Evolutionary conservation across 1,140 invertebrate genomes (phyloP).

Genomic region (Diprion similis): DNA sequence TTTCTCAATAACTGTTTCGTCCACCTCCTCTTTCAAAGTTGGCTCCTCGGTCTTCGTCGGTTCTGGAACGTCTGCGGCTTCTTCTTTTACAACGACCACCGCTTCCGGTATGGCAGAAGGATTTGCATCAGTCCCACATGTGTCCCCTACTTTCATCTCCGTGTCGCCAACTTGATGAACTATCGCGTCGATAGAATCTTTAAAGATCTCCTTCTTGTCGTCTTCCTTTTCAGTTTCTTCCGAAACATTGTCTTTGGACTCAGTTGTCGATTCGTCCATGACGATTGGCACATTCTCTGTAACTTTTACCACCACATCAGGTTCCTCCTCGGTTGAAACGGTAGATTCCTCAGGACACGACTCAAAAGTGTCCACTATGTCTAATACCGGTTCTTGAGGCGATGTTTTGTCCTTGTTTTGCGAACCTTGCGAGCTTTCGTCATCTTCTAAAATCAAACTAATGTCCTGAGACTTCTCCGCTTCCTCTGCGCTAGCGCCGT

Average conservation of each 20-base stretch:
- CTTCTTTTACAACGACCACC: conserved; percentile 21
- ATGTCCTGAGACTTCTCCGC: conserved; percentile 47
- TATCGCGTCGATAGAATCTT: neutral
- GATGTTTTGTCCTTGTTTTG: conserved; percentile 21
- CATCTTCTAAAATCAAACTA: conserved; percentile 44
- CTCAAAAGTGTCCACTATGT: conserved; percentile 16
- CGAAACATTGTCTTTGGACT: neutral
- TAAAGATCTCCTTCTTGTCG: neutral
- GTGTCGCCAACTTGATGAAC: neutral
- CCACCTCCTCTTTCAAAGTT: conserved; percentile 31
- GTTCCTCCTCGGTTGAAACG: conserved; percentile 11
- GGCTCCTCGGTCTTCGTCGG: conserved; percentile 10
- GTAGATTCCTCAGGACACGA: conserved; percentile 4
- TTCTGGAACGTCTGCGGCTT: conserved; percentile 22
- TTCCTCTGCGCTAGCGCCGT: conserved; percentile 38
- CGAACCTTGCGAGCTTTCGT: conserved; percentile 34
- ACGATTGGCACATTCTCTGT: neutral
- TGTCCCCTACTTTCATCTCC: neutral
- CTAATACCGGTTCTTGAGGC: conserved; percentile 7
- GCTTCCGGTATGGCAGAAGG: neutral
- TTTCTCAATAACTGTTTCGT: conserved; percentile 34
- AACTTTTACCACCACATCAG: conserved; percentile 9
- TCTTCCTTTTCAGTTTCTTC: neutral
- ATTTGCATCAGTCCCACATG: neutral
- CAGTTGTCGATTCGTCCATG: neutral